Percentiles rank a stretch among this genome's conserved stretches.
These are phyloP conservation scores for Cephalophus harveyi DNA, from an alignment of 2,113 vertebrate genomes.

Conservation along the genomic window DNA sequence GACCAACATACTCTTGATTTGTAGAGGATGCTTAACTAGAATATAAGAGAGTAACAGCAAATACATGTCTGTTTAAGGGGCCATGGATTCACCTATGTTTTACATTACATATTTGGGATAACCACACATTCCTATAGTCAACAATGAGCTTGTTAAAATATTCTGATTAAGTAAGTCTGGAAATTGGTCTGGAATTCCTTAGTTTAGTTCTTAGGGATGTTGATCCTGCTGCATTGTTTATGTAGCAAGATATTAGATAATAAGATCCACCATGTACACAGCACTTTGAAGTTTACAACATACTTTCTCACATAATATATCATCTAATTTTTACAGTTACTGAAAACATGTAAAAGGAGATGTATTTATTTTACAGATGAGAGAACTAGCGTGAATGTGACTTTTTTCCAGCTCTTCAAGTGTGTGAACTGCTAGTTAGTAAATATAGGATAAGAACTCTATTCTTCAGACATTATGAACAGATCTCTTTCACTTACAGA, in stretches of 20 bases:
- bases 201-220: not conserved
- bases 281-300: not conserved
- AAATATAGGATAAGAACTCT: not conserved
- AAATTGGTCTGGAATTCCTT: not conserved
- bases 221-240: not conserved
- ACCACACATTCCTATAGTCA: not conserved
- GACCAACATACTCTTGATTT: not conserved
- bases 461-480: not conserved
- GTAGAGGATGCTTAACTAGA: not conserved
- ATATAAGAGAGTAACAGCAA: not conserved
- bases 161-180: not conserved
- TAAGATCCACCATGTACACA: not conserved
- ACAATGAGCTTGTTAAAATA: not conserved
- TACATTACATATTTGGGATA: not conserved
- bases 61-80: not conserved
- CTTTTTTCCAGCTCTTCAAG: not conserved
- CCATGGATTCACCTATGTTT: not conserved
- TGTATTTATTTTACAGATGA: not conserved
- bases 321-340: not conserved
- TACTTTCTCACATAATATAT: not conserved
- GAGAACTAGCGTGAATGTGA: not conserved
- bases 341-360: not conserved
- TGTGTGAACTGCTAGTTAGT: not conserved
- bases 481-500: not conserved
- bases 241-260: not conserved